These are phyloP conservation scores for Epistrophe grossulariae DNA, from an alignment of 2,888 invertebrate species.

Conservation along the genomic window DNA sequence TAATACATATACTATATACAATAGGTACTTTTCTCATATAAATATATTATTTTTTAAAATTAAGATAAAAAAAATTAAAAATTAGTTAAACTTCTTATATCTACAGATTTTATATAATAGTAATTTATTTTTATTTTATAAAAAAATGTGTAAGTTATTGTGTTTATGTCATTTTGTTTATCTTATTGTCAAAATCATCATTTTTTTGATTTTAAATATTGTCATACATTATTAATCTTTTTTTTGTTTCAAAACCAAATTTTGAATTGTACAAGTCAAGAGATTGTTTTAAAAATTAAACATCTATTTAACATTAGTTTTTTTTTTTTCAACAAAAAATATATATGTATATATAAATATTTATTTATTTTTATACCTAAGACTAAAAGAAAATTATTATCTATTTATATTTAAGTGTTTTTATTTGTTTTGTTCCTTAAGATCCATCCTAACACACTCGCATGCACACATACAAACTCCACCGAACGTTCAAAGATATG, in stretches of 20 bases:
- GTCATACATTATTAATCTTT: constrained; percentile 39
- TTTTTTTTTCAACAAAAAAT: constrained; percentile 32
- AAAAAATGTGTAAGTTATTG: constrained; percentile 55
- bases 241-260: constrained; percentile 30
- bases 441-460: constrained; percentile 68
- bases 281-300: constrained; percentile 21
- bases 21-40: constrained; percentile 16
- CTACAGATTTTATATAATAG: constrained; percentile 23
- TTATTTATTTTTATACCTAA: constrained; percentile 36
- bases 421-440: constrained; percentile 16
- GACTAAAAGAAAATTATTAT: constrained; percentile 44
- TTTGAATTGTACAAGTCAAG: constrained; percentile 68
- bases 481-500: constrained; percentile 82
- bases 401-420: constrained; percentile 28
- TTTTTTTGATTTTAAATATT: constrained; percentile 31
- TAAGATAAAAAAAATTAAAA: background rate
- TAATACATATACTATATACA: background rate
- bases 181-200: constrained; percentile 54
- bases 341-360: constrained; percentile 24
- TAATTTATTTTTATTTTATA: constrained; percentile 36
- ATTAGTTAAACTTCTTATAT: constrained; percentile 14
- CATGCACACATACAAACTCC: constrained; percentile 65
- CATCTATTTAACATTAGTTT: constrained; percentile 36
- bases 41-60: constrained; percentile 2
- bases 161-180: constrained; percentile 43